A percentile compares a stretch with the other conserved stretches of the same genome.
phyloP scores from a whole-genome alignment of 2,113 vertebrate species.

The Bambusicola thoracicus region DNA sequence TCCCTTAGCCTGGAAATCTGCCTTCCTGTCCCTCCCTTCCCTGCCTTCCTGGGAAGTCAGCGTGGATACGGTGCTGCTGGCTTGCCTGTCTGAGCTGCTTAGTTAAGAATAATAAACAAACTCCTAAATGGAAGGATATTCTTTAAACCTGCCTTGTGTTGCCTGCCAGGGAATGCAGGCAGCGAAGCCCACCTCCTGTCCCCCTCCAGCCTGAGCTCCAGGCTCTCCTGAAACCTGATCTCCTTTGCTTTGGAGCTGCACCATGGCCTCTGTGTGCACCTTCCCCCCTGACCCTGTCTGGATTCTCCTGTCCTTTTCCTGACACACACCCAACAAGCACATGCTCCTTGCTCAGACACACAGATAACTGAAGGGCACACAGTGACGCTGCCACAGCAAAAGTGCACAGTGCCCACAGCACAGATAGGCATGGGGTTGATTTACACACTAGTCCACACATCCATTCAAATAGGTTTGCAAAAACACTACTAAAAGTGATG shows the following conservation, averaged over 20 bases:
- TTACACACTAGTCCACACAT: rapidly evolving
- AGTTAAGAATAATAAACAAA: conserved; percentile 85
- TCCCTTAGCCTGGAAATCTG: conserved; percentile 56
- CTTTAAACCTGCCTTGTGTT: conserved; percentile 77
- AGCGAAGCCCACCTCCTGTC: conserved; percentile 72
- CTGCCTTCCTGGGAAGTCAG: conserved; percentile 48
- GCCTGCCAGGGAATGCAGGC: conserved; percentile 80
- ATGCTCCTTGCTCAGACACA: background rate
- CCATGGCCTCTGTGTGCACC: conserved; percentile 79
- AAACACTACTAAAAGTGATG: background rate
- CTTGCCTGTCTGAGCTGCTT: conserved; percentile 77
- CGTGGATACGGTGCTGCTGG: conserved; percentile 41
- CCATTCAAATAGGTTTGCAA: rapidly evolving
- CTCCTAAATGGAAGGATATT: conserved; percentile 80
- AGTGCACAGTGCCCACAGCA: rapidly evolving
- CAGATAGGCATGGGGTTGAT: rapidly evolving
- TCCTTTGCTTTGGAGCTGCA: conserved; percentile 41
- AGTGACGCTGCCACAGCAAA: background rate
- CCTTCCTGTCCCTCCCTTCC: conserved; percentile 62
- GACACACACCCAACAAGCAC: conserved; percentile 38
- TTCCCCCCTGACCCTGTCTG: conserved; percentile 82
- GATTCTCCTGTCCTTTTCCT: conserved; percentile 60
- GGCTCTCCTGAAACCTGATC: conserved; percentile 74
- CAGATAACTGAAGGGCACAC: background rate
- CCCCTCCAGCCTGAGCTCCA: conserved; percentile 71